Conservation (phyloP, 1,140 invertebrate genomes). For the Nebria ingens region DNA sequence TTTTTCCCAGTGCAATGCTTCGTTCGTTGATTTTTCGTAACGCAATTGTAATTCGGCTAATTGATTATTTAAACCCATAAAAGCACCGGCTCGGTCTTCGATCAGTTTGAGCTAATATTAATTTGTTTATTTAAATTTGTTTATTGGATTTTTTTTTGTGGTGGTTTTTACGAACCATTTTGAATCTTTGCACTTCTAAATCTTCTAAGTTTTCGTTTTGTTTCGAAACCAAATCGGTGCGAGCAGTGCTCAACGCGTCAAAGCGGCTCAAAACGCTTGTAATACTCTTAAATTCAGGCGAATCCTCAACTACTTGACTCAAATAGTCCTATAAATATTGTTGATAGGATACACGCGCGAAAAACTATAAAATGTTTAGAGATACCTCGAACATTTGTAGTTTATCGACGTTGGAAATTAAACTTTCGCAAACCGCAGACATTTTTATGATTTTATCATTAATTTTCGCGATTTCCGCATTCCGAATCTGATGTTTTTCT, state of each 20-base stretch:
- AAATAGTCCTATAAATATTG: slow-evolving; percentile 22
- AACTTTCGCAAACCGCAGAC: slow-evolving; percentile 23
- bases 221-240: slow-evolving; percentile 25
- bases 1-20: slow-evolving; percentile 31
- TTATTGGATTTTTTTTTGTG: too few species aligned
- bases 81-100: slow-evolving; percentile 26
- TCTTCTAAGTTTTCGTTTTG: slow-evolving; percentile 28
- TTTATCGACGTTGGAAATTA: slow-evolving; percentile 26
- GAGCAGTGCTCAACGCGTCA: slow-evolving; percentile 31
- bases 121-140: background rate
- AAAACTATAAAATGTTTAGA: background rate
- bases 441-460: slow-evolving; percentile 22
- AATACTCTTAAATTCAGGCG: slow-evolving; percentile 29
- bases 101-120: slow-evolving; percentile 24
- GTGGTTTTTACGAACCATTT: too few species aligned
- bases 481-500: background rate
- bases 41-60: slow-evolving; percentile 28
- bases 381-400: slow-evolving; percentile 29
- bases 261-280: slow-evolving; percentile 34
- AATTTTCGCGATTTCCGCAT: slow-evolving; percentile 1
- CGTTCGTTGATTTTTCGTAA: slow-evolving; percentile 25
- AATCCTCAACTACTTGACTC: slow-evolving; percentile 29
- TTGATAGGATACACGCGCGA: background rate
- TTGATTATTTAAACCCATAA: slow-evolving; percentile 33
- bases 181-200: slow-evolving; percentile 25